These are phyloP conservation scores for Orthosia incerta DNA, from an alignment of 2,888 invertebrate species.

Conservation along the genomic window DNA sequence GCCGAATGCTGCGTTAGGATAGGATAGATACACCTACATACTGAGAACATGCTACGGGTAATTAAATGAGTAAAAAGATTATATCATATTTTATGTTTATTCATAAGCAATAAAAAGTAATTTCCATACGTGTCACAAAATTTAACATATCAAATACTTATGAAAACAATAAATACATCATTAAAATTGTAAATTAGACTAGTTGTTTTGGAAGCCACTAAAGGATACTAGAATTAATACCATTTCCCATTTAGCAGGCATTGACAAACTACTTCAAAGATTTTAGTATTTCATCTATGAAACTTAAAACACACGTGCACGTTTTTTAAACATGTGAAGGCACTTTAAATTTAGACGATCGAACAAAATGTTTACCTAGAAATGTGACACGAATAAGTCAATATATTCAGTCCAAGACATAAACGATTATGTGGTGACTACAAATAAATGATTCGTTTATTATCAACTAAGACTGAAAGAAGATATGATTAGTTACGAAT, in stretches of 20 bases:
- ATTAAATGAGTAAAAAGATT: conserved; percentile 66
- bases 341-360: conserved; percentile 83
- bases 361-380: conserved; percentile 50
- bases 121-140: conserved; percentile 86
- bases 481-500: conserved; percentile 19
- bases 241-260: conserved; percentile 56
- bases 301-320: conserved; percentile 69
- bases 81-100: conserved; percentile 85
- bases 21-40: neutral
- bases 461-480: conserved; percentile 19
- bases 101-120: conserved; percentile 91
- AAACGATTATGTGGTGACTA: conserved; percentile 14
- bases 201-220: conserved; percentile 80
- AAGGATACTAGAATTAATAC: conserved; percentile 72
- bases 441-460: conserved; percentile 15
- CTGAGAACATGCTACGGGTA: conserved; percentile 2
- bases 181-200: conserved; percentile 76
- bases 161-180: conserved; percentile 79
- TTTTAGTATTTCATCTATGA: conserved; percentile 44
- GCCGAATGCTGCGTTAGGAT: neutral
- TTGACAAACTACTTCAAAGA: conserved; percentile 74
- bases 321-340: conserved; percentile 82
- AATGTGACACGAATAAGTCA: conserved; percentile 21
- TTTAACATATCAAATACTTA: conserved; percentile 81
- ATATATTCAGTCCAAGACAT: conserved; percentile 25